Percentiles rank a stretch among this genome's conserved stretches.
phyloP scores from a whole-genome alignment of 2,113 vertebrate genomes.

The Saguinus imperator region DNA sequence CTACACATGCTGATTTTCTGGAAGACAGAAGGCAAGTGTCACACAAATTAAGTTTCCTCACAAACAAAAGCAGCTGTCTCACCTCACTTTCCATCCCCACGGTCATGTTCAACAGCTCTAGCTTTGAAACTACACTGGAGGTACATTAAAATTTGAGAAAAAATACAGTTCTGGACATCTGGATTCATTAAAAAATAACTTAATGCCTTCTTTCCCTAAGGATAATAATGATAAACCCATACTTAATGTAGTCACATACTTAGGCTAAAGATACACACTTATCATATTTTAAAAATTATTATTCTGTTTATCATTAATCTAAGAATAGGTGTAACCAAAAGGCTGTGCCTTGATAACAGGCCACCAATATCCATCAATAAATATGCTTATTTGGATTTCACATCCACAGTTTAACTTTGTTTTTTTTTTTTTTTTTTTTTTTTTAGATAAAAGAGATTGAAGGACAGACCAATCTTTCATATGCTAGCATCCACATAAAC shows the following conservation, averaged over 20 bases:
- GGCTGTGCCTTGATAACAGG: neutral
- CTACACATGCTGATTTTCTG: slow-evolving; percentile 53
- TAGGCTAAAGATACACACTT: slow-evolving; percentile 26
- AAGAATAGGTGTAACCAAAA: slow-evolving; percentile 51
- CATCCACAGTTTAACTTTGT: neutral
- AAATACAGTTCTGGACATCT: slow-evolving; percentile 60
- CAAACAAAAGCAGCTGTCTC: slow-evolving; percentile 62
- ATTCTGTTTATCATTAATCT: slow-evolving; percentile 46
- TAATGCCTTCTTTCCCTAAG: slow-evolving; percentile 4
- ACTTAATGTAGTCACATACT: slow-evolving; percentile 27
- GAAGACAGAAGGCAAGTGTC: slow-evolving; percentile 67
- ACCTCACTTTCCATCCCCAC: slow-evolving; percentile 35
- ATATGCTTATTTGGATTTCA: neutral
- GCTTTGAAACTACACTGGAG: slow-evolving; percentile 38
- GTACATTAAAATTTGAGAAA: slow-evolving; percentile 28
- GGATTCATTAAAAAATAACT: slow-evolving; percentile 66
- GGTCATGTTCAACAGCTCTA: slow-evolving; percentile 45
- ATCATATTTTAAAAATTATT: slow-evolving; percentile 33
- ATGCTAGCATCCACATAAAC: neutral
- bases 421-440: neutral
- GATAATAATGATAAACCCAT: slow-evolving; percentile 34
- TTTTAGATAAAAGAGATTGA: neutral
- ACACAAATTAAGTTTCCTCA: slow-evolving; percentile 69
- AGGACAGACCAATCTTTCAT: neutral
- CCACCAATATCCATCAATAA: neutral